phyloP scores from a whole-genome alignment of 2,797 vertebrate species.

The Phoxinus dragarum region DNA sequence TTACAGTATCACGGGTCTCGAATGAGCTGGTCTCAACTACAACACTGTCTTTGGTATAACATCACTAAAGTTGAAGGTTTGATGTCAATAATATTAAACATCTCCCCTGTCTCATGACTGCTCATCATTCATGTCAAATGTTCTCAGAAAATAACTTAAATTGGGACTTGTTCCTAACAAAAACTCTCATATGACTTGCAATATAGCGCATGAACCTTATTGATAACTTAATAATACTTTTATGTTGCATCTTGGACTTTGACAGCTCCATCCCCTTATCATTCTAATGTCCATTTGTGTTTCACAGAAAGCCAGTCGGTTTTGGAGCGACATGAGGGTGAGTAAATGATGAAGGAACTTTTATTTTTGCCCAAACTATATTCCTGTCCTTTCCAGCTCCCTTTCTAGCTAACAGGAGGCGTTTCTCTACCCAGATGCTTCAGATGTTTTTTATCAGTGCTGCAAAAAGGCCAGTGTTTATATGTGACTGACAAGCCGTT shows the following conservation, averaged over 20 bases:
- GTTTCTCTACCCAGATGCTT: slow-evolving; percentile 55
- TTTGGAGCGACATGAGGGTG: background rate
- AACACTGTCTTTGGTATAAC: background rate
- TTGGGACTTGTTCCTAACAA: too few species aligned
- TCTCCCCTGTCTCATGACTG: background rate
- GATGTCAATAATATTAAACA: background rate
- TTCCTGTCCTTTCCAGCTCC: background rate
- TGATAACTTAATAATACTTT: background rate
- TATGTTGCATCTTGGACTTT: background rate
- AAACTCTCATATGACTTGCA: background rate
- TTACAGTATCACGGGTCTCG: background rate
- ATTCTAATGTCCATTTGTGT: background rate
- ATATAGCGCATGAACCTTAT: background rate
- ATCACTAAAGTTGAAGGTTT: background rate
- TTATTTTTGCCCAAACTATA: background rate
- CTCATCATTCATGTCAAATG: background rate
- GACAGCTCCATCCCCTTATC: background rate
- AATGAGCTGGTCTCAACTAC: background rate
- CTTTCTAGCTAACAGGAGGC: background rate
- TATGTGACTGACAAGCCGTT: slow-evolving; percentile 70
- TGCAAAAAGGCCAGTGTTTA: slow-evolving; percentile 71
- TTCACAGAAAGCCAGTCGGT: background rate
- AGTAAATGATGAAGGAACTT: background rate
- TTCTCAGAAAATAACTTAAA: background rate
- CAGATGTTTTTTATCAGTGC: slow-evolving; percentile 75